A percentile compares a stretch with the other conserved stretches of the same genome.
phyloP scores from a whole-genome alignment of 2,113 vertebrate genomes.

The Psephotus haematonotus region DNA sequence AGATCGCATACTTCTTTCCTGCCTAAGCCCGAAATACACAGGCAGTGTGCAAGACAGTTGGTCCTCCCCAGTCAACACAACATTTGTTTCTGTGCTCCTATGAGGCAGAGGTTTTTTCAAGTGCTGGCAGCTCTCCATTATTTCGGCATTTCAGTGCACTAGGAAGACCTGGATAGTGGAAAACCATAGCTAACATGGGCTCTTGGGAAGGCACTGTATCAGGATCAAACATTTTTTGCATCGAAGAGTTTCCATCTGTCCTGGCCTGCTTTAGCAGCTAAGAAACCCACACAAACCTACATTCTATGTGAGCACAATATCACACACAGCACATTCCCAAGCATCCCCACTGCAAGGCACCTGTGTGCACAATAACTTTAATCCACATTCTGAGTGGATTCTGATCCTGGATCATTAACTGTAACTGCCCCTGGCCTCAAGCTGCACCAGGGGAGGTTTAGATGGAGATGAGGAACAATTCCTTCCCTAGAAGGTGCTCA shows the following conservation, averaged over 20 bases:
- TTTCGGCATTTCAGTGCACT: neutral
- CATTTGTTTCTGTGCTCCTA: neutral
- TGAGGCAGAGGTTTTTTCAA: neutral
- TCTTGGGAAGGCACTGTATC: neutral
- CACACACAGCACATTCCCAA: neutral
- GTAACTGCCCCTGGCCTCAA: neutral
- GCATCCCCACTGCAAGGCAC: neutral
- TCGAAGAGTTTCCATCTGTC: neutral
- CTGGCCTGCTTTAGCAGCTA: neutral
- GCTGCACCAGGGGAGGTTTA: too few species aligned
- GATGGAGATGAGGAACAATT: too few species aligned
- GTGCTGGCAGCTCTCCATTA: neutral
- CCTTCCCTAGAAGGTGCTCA: too few species aligned
- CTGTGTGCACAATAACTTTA: fast-evolving
- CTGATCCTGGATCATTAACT: neutral
- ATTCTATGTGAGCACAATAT: neutral
- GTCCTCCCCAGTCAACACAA: neutral
- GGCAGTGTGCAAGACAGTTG: neutral
- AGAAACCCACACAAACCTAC: neutral
- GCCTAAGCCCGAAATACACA: neutral
- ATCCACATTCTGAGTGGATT: neutral
- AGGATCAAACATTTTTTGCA: neutral
- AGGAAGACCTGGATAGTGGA: neutral
- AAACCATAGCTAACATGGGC: neutral
- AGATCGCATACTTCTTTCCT: neutral